A percentile compares a stretch with the other conserved stretches of the same genome.
These are phyloP conservation scores for Amphiprion ocellaris DNA, from an alignment of 2,113 vertebrate genomes.

Conservation along the genomic window DNA sequence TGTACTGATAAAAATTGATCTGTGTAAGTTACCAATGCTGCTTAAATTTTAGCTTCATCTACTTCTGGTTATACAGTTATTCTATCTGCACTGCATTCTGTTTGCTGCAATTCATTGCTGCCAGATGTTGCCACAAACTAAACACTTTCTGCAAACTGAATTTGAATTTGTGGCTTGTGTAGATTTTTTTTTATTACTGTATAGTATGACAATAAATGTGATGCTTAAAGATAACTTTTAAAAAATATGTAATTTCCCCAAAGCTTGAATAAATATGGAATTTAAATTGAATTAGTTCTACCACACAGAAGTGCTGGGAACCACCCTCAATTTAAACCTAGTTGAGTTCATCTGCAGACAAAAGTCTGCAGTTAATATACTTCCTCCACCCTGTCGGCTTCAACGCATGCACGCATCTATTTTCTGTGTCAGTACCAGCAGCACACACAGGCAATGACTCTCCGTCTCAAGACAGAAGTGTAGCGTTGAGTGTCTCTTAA, in stretches of 20 bases:
- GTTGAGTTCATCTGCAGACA: slow-evolving; percentile 16
- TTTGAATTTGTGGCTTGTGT: not conserved
- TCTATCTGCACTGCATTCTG: not conserved
- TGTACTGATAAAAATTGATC: slow-evolving; percentile 8
- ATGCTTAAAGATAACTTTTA: not conserved
- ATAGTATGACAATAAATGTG: not conserved
- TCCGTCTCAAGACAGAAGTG: slow-evolving; percentile 64
- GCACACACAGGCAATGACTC: slow-evolving; percentile 29
- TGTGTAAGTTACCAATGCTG: not conserved
- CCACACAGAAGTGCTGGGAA: not conserved
- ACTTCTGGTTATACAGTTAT: slow-evolving; percentile 22
- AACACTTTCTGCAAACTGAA: not conserved
- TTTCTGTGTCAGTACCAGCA: slow-evolving; percentile 34
- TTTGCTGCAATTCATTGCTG: slow-evolving; percentile 9
- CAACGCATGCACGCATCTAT: slow-evolving; percentile 49
- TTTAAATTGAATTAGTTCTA: not conserved
- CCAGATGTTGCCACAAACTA: slow-evolving; percentile 27
- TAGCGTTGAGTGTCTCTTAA: slow-evolving; percentile 86
- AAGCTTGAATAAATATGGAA: not conserved
- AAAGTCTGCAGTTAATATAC: slow-evolving; percentile 31
- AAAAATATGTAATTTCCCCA: not conserved
- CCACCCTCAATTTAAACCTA: not conserved
- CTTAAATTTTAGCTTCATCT: not conserved
- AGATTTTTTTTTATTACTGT: not conserved
- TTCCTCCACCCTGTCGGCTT: slow-evolving; percentile 48